phyloP scores from a whole-genome alignment of 2,888 invertebrate genomes.

The Anarsia innoxiella region DNA sequence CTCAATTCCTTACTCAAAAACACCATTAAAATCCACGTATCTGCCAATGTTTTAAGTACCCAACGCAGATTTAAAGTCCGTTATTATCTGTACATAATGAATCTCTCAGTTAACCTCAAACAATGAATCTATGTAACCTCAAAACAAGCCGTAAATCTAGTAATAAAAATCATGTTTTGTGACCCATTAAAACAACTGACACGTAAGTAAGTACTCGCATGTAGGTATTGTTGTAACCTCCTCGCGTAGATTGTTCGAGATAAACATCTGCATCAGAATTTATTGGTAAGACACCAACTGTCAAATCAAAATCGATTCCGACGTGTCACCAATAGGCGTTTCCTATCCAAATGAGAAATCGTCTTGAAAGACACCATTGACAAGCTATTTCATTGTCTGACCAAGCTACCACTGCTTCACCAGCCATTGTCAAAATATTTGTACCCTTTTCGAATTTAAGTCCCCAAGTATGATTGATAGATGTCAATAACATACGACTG shows the following conservation, averaged over 20 bases:
- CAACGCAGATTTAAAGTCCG: background rate
- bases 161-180: conserved; percentile 34
- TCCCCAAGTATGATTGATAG: too few species aligned
- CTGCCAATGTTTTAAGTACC: background rate
- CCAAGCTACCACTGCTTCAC: conserved; percentile 33
- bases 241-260: conserved; percentile 32
- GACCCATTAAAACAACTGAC: conserved; percentile 27
- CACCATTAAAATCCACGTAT: too few species aligned
- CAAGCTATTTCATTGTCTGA: conserved; percentile 33
- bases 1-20: background rate
- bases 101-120: conserved; percentile 31
- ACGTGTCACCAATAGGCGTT: conserved; percentile 37
- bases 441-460: too few species aligned
- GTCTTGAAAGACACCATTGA: conserved; percentile 42
- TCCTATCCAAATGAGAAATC: conserved; percentile 29
- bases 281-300: conserved; percentile 40
- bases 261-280: conserved; percentile 34
- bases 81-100: conserved; percentile 22
- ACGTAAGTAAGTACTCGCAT: conserved; percentile 24
- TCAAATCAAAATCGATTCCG: conserved; percentile 34
- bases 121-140: conserved; percentile 25
- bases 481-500: too few species aligned
- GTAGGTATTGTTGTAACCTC: conserved; percentile 18
- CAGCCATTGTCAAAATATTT: conserved; percentile 38
- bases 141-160: conserved; percentile 26